Evolutionary conservation across 2,113 vertebrate species (phyloP).

Genomic region (Catagonus wagneri): DNA sequence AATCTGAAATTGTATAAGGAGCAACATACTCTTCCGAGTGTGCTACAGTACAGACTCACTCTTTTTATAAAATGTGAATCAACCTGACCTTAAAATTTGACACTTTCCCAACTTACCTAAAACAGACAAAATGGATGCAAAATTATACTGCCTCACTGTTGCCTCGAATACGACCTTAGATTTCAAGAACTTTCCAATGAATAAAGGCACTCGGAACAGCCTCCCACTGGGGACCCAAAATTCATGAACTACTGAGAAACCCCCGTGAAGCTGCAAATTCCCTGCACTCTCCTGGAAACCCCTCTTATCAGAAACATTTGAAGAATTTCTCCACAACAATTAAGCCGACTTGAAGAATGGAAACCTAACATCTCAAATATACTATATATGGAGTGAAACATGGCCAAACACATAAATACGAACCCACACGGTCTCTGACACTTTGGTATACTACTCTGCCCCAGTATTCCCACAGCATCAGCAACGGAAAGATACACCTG

Average conservation of each 20-base stretch:
- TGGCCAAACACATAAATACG: slow-evolving; percentile 77
- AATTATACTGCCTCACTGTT: neutral
- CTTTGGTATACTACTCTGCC: neutral
- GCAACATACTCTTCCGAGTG: slow-evolving; percentile 16
- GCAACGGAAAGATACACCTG: slow-evolving; percentile 79
- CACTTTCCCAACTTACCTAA: slow-evolving; percentile 61
- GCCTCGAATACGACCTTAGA: slow-evolving; percentile 4
- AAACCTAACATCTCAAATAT: slow-evolving; percentile 80
- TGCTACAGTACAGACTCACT: neutral
- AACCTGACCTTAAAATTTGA: slow-evolving; percentile 29
- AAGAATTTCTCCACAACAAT: slow-evolving; percentile 82
- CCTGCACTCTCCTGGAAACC: slow-evolving; percentile 56
- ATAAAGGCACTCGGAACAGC: slow-evolving; percentile 54
- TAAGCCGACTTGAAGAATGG: slow-evolving; percentile 80
- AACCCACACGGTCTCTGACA: slow-evolving; percentile 55
- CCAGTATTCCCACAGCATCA: slow-evolving; percentile 44
- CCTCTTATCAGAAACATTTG: slow-evolving; percentile 83
- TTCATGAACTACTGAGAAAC: neutral
- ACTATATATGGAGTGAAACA: slow-evolving; percentile 85
- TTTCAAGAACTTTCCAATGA: slow-evolving; percentile 76
- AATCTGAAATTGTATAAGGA: slow-evolving; percentile 60
- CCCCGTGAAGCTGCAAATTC: neutral
- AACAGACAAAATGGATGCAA: slow-evolving; percentile 79
- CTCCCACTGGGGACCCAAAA: accelerated
- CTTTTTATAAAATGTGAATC: slow-evolving; percentile 42